Evolutionary conservation across 1,140 invertebrate genomes (phyloP), one percentile per base, ranked within the genome.

Genomic region (Leptinotarsa texana): DNA sequence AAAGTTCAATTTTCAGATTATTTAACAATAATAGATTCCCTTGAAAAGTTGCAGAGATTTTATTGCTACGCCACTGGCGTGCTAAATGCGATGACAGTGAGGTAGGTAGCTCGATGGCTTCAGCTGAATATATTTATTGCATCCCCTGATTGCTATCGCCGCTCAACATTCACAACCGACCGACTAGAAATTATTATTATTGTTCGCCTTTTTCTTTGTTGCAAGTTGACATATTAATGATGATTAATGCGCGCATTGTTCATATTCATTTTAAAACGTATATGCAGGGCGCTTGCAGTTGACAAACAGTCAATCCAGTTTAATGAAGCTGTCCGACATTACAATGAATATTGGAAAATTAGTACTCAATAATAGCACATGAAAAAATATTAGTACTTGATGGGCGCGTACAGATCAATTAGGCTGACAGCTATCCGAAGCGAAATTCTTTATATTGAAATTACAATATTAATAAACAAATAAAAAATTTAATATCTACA

Each of bases 131-230:
- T 57, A 57, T 57, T 57, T 57, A 57, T 57, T 57, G 51, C 51
- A 57, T 57, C 51, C 51, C 51, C 51, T 57, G 51, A 57, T 57
- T 57, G n/a, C 51, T 57, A 57, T 57, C 51, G 51, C 51, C 51
- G 51, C n/a, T 17, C 51, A 57, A 18, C 51, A 57, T 57, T 57
- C n/a, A 57, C 51, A 57, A 57, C 51, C 15, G n/a, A 57, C 51
- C n/a, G 15, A 57, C 51, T 57, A 18, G n/a, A 57, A 57, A 57
- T 57, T 57, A 57, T 57, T 57, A 57, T 57, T 57, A 57, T 18
- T 57, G 51, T 57, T 57, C 51, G 51, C 15, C 51, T 57, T 57
- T 57, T 57, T 57, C 51, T 57, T 57, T 57, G 51, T 57, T 57
- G 51, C 17, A 57, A 3, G 15, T 57, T 57, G 51, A 57, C 51